Base-by-base conservation (phyloP, 1,140 invertebrate species). In the Diabrotica virgifera region DNA sequence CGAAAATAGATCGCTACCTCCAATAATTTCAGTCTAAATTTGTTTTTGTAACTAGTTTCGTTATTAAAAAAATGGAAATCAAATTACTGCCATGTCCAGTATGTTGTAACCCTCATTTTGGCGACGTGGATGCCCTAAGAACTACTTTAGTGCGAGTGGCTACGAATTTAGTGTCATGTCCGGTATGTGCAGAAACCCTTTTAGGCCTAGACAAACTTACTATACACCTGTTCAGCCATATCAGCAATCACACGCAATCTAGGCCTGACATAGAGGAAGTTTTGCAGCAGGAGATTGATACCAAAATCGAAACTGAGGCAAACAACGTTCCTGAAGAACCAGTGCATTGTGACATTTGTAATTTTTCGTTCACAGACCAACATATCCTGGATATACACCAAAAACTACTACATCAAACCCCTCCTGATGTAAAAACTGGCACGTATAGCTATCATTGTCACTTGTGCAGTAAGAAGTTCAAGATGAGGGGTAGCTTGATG, bases 171-270 rank as follows among this genome's bases (percentile, higher is more conserved):
- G 77, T 93, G 58, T 76, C 82, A 38, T 93, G 91, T 79, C 90
- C 90, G 10, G 83, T 92, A 35, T 93, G 91, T 75, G 85, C 86
- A 66, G 90, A 92, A 72, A 78, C 87, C 62, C 80, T 92, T 6
- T 77, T 85, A 59, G 90, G 91, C 5, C 84, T 93, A 59, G 91
- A 92, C 78, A 93, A 93, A 80, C 80, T 93, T n/a, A 93, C 90
- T 2, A 91, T 92, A 72, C 91, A 93, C 79, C 78, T 93, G 65
- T 91, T 92, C 71, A 86, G 85, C 36, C 90, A 93, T 76, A 83
- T 84, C 6, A 72, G 38, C 37, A 60, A 66, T 38, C 38, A 56
- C 50, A 70, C 76, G 62, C 36, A 59, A 5, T 12, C 36, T 5
- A 12, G 36, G 35, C 53, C 5, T 35, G 9, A 12, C n/a, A 55